Evolutionary conservation across 2,113 vertebrate species (phyloP), one percentile per base, ranked within the genome.

Genomic region (Capricornis sumatraensis): DNA sequence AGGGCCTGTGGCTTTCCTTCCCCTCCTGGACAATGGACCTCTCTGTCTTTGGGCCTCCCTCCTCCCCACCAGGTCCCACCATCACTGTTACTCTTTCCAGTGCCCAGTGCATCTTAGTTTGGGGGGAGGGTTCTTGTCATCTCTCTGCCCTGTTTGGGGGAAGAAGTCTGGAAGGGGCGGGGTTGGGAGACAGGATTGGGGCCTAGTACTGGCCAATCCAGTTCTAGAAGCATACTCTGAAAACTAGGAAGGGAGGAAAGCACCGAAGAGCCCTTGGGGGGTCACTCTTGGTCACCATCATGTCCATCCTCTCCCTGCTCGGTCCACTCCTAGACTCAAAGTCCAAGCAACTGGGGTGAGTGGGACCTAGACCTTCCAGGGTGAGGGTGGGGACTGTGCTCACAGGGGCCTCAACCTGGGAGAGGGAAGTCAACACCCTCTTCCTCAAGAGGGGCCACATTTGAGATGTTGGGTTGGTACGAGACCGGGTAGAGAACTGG

Each of bases 21-120:
- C 60, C 3, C 28, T 84, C 30, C 33, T 15, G 45, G 62, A 98
- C 96, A 97, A 95, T 91, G 85, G 81, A 67, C 78, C 67, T 71
- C 53, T 94, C 86, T 97, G 94, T 97, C 94, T 94, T 86, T 21
- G 74, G 28, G 45, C 60, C 79, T 90, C 27, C 81, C 67, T 82
- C 45, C 81, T 89, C 71, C 76, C 95, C 33, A 52, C 74, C 94
- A 95, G 92, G 95, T 97, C 91, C 89, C 78, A 93, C 33, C 0
- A 25, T 89, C 94, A 94, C 50, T 67, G 79, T 91, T 14, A 47
- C 16, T 91, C 79, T 90, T 90, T 74, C 47, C 52, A 57, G 96
- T 30, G 89, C 67, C 57, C 13, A 2, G 60, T 50, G 55, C 4
- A 84, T 58, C 82, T 62, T 84, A 28, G 40, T 91, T 88, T 52